phyloP scores from a whole-genome alignment of 2,888 invertebrate genomes.

The Corbicula japonica region DNA sequence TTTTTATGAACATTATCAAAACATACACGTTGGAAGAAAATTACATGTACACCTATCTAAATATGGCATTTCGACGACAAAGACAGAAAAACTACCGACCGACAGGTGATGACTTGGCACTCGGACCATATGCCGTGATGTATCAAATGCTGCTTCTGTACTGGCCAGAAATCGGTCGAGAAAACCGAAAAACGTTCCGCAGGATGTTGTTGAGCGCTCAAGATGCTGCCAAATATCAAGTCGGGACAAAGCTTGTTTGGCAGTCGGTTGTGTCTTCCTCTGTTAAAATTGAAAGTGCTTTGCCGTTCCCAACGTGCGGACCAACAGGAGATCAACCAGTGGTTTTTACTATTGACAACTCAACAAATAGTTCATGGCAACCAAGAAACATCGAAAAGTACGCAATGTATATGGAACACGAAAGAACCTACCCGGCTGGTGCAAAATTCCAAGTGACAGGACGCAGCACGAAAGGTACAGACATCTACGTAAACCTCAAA shows the following conservation, averaged over 20 bases:
- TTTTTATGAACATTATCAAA: constrained; percentile 23
- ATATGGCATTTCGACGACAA: constrained; percentile 51
- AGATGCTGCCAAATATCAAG: constrained; percentile 33
- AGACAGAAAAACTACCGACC: constrained; percentile 36
- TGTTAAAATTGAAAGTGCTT: constrained; percentile 17
- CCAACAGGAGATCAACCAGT: constrained; percentile 23
- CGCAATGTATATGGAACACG: constrained; percentile 39
- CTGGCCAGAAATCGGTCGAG: constrained; percentile 26
- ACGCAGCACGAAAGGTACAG: neutral
- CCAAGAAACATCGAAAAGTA: constrained; percentile 46
- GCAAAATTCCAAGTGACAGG: constrained; percentile 34
- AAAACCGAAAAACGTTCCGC: constrained; percentile 36
- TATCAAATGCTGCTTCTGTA: constrained; percentile 44
- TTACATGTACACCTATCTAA: constrained; percentile 46
- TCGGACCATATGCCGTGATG: no score
- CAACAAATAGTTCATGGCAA: constrained; percentile 26
- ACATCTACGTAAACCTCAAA: constrained; percentile 26
- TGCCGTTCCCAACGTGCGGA: constrained; percentile 42
- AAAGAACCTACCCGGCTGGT: constrained; percentile 59
- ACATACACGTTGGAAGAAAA: constrained; percentile 45
- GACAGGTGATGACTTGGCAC: constrained; percentile 44
- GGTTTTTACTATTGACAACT: constrained; percentile 47
- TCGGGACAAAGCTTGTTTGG: constrained; percentile 45
- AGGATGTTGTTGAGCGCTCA: constrained; percentile 28
- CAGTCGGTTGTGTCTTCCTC: constrained; percentile 52